Evolutionary conservation across 2,888 invertebrate species (phyloP), one percentile per base, ranked within the genome.

Genomic region (Tenthredo livida): DNA sequence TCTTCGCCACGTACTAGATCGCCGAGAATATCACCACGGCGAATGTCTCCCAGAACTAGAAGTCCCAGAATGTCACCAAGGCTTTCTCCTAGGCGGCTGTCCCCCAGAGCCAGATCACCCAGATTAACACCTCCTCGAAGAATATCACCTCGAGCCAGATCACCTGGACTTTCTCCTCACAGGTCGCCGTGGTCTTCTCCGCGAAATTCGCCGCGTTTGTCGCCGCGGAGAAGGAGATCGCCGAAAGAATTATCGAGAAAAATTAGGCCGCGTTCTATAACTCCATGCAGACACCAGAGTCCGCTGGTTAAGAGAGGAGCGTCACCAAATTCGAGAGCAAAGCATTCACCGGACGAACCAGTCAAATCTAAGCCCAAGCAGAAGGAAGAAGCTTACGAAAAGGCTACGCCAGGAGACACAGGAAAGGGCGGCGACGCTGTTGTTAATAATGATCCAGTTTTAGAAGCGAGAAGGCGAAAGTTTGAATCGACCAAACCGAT

Each of bases 401-500:
- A 87, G 73, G 80, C 65, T n/a, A 9, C 33, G 15, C 33, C 40
- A 78, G 78, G 25, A 47, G 73, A 72, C 33, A 5, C 58, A 10
- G 73, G 73, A 54, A 84, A 73, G 9, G 37, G 58, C 21, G 12
- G 5, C 17, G 75, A 73, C 33, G n/a, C 29, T 0, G 67, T 37
- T 0, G 67, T 37, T 5, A 90, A 84, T 10, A 29, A 90, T 70
- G 94, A 95, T 90, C 94, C 94, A 0, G 89, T 95, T 47, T 89
- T 95, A 75, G 95, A 94, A 87, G 95, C 95, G 0, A 91, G 95
- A 29, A 93, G 93, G 85, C 92, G 91, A 65, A 95, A 95, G 88
- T 95, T 95, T 89, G 94, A 95, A 89, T 92, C 93, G 6, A 93
- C 93, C 40, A 89, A 88, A 67, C 94, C 93, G 85, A 93, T 94